These are phyloP conservation scores for Hyles lineata DNA, from an alignment of 2,888 invertebrate genomes.

Conservation along the genomic window DNA sequence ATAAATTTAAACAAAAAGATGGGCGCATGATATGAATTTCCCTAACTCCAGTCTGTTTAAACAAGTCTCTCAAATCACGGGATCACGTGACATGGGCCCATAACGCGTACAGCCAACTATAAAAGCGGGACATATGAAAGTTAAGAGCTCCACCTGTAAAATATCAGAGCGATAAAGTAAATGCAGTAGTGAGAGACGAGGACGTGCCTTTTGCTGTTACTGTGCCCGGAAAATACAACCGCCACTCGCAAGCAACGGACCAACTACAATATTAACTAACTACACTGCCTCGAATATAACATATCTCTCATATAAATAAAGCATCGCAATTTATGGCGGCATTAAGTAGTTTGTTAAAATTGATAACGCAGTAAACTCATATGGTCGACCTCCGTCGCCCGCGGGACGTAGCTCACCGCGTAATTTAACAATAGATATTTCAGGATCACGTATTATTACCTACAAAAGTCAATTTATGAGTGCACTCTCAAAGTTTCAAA, in stretches of 20 bases:
- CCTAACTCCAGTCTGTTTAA: constrained; percentile 20
- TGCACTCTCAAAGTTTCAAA: constrained; percentile 83
- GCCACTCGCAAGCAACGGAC: constrained; percentile 1
- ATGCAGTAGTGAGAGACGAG: constrained; percentile 73
- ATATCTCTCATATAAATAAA: neutral
- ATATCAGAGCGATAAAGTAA: constrained; percentile 84
- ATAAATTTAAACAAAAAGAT: neutral
- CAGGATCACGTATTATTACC: constrained; percentile 77
- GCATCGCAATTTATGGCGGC: neutral
- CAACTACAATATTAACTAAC: constrained; percentile 9
- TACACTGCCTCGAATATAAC: neutral
- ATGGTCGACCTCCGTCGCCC: neutral
- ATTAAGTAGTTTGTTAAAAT: constrained; percentile 14
- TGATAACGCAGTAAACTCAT: constrained; percentile 11
- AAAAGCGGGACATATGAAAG: constrained; percentile 81
- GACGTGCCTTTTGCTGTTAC: constrained; percentile 67
- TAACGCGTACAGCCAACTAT: constrained; percentile 80
- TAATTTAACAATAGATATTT: constrained; percentile 64
- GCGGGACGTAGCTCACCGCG: constrained; percentile 26
- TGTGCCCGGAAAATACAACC: constrained; percentile 47
- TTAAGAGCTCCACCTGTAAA: constrained; percentile 83
- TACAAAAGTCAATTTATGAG: constrained; percentile 82
- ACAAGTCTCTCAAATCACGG: constrained; percentile 53
- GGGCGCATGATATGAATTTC: neutral
- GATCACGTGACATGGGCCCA: constrained; percentile 79